Conservation (phyloP, 1,140 invertebrate genomes). For the Asobara japonica region DNA sequence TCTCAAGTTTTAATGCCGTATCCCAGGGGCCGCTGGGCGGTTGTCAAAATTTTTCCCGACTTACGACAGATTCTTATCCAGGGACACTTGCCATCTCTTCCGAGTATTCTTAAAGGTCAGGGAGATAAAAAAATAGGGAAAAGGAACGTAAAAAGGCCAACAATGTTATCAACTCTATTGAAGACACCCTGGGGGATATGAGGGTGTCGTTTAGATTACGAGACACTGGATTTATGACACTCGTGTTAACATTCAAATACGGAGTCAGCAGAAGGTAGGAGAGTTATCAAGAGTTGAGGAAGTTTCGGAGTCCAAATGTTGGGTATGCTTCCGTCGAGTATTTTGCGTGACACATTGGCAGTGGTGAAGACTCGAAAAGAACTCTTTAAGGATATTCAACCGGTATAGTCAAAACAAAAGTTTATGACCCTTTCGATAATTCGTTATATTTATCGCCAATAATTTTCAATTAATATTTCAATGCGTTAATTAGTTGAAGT, state of each 20-base stretch:
- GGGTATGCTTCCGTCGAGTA: too few relatives aligned
- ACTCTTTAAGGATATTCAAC: too few relatives aligned
- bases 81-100: background rate
- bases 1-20: background rate
- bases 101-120: background rate
- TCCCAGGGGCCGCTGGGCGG: background rate
- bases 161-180: background rate
- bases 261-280: background rate
- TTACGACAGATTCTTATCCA: background rate
- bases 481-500: too few relatives aligned
- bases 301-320: too few relatives aligned
- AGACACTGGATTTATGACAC: background rate
- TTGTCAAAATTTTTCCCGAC: background rate
- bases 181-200: background rate
- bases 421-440: too few relatives aligned
- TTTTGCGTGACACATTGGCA: too few relatives aligned
- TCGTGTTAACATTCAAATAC: background rate
- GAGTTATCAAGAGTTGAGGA: background rate
- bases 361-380: too few relatives aligned
- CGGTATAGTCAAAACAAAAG: too few relatives aligned
- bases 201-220: background rate
- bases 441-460: too few relatives aligned
- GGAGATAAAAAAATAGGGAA: background rate
- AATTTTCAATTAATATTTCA: too few relatives aligned
- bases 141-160: background rate